Evolutionary conservation across 1,140 invertebrate genomes (phyloP), one percentile per base, ranked within the genome.

Genomic region (Nymphalis io): DNA sequence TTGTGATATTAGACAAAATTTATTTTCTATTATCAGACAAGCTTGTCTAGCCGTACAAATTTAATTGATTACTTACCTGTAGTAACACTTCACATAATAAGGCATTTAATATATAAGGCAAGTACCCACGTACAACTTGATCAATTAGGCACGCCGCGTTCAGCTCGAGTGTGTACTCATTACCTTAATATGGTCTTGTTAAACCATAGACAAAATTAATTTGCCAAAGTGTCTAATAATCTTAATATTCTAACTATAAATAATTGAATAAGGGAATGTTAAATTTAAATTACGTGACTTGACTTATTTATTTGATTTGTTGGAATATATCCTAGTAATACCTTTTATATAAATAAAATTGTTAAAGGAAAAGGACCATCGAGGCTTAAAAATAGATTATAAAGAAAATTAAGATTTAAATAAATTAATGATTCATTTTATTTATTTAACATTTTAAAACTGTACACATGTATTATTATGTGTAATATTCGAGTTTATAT

Each of bases 161-260:
- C 61, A 62, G 51, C 51, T 70, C 68, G 53, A 70, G 68, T 70
- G 67, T 69, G 68, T 70, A 58, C 68, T 63, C 68, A 70, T 70
- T 70, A 70, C 68, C 44, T 63, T 70, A 63, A 70, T 70, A 70
- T 53, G 55, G 55, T 69, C 68, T 63, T 61, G 68, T 61, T 61
- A 60, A 68, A 61, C 46, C 42, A 48, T 70, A 59, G 60, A 62
- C 27, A 62, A 62, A 62, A 61, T 61, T 63, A 63, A 62, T 63
- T 53, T 33, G 42, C 39, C 40, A 57, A 55, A 70, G 61, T 48
- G 60, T 70, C 44, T 27, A 27, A 57, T 53, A 23, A 21, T 66
- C 64, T 66, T 59, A 66, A 59, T 59, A 59, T 33, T 46, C 42
- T 59, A 58, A 55, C n/a, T 23, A 55, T 40, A 21, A 23, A 21